Evolutionary conservation across 92 coral and sea anemone species (phyloP).

Genomic region (Pocillopora meandrina): DNA sequence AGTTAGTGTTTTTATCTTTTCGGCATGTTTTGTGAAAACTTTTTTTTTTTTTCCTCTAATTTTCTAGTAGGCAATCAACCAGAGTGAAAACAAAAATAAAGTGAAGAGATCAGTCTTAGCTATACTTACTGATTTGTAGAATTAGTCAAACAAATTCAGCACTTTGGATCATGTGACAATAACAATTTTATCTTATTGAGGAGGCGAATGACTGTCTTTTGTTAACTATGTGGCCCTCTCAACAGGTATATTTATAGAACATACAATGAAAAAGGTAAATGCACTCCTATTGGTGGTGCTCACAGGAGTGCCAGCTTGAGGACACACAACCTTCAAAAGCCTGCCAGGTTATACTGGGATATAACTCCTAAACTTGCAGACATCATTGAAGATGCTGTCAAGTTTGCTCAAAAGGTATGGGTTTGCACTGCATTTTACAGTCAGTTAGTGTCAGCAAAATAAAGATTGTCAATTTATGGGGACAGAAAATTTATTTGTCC

Average conservation of each 20-base stretch:
- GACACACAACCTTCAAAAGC: slow-evolving; percentile 82
- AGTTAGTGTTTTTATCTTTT: too few relatives aligned
- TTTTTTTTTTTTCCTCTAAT: too few relatives aligned
- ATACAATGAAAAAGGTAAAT: slow-evolving; percentile 90
- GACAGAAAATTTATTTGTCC: too few relatives aligned
- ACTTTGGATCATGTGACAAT: background rate
- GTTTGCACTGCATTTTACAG: background rate
- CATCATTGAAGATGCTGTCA: slow-evolving; percentile 78
- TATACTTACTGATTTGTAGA: too few relatives aligned
- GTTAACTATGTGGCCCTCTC: too few relatives aligned
- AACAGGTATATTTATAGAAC: slow-evolving; percentile 88
- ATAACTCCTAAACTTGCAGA: slow-evolving; percentile 75
- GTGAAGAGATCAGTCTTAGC: too few relatives aligned
- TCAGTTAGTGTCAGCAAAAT: background rate
- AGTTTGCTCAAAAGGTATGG: slow-evolving; percentile 69
- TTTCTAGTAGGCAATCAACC: too few relatives aligned
- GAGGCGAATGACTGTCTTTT: background rate
- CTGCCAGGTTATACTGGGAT: slow-evolving; percentile 88
- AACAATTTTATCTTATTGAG: background rate
- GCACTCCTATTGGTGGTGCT: slow-evolving; percentile 93
- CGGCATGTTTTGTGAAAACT: too few relatives aligned
- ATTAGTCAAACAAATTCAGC: too few relatives aligned
- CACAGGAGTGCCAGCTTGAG: slow-evolving; percentile 80
- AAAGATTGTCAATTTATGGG: too few relatives aligned
- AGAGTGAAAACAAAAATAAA: too few relatives aligned